Percentiles rank a stretch among this genome's conserved stretches.
phyloP scores from a whole-genome alignment of 2,888 invertebrate genomes.

The Doris montereyensis region DNA sequence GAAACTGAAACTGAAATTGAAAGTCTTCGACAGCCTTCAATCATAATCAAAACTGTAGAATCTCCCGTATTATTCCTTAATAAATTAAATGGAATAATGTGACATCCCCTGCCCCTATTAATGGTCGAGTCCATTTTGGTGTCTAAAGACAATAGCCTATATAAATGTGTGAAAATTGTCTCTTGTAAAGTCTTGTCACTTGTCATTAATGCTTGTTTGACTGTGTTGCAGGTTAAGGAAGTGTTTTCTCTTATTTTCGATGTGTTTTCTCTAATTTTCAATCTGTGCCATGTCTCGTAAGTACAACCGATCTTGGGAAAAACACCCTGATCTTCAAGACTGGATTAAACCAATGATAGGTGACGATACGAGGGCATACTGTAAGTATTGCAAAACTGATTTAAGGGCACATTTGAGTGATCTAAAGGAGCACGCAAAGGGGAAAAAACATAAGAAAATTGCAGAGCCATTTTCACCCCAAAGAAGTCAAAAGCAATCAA shows the following conservation, averaged over 20 bases:
- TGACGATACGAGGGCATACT: neutral
- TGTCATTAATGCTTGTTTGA: no score
- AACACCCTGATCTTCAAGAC: neutral
- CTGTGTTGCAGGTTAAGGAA: no score
- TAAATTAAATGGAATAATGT: no score
- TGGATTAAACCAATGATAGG: neutral
- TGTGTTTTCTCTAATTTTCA: neutral
- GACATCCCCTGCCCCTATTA: no score
- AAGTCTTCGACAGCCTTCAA: no score
- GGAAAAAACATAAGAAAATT: neutral
- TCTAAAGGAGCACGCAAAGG: neutral
- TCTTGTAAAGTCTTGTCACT: no score
- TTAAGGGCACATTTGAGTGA: neutral
- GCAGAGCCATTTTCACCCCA: neutral
- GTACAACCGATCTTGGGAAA: conserved; percentile 1
- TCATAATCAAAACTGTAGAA: no score
- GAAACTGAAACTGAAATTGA: no score
- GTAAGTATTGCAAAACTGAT: neutral
- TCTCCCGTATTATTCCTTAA: no score
- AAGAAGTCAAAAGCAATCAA: neutral
- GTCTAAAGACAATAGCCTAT: no score
- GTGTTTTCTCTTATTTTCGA: neutral
- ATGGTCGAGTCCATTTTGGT: no score
- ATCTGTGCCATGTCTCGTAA: neutral
- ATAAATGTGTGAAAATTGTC: no score